Evolutionary conservation across 2,888 invertebrate genomes (phyloP).

Genomic region (Oxyteleia sp.): DNA sequence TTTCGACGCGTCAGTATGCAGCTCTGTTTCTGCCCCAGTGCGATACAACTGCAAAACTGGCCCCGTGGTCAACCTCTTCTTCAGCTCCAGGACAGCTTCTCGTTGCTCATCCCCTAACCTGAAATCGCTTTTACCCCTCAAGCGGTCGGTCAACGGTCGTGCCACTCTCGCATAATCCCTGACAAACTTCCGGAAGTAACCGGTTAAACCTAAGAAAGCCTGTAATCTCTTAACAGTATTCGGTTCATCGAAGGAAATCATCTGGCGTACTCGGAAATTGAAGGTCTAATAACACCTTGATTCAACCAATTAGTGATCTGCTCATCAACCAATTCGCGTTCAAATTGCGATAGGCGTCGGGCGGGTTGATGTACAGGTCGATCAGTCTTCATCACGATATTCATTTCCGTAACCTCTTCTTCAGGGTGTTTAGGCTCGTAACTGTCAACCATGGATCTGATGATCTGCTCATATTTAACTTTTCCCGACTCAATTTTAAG

Average conservation of each 20-base stretch:
- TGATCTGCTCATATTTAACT: neutral
- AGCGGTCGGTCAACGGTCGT: neutral
- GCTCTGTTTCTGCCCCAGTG: conserved; percentile 51
- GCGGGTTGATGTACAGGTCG: conserved; percentile 3
- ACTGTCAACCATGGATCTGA: conserved; percentile 8
- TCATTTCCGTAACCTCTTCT: neutral
- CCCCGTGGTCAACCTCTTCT: conserved; percentile 13
- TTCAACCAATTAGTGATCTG: conserved; percentile 2
- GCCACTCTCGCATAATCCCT: conserved; percentile 1
- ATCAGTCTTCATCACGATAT: conserved; percentile 10
- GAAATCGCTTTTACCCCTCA: neutral
- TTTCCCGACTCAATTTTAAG: neutral
- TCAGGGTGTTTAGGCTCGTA: neutral
- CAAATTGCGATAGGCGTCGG: neutral
- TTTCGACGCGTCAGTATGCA: neutral
- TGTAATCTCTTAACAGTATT: conserved; percentile 44
- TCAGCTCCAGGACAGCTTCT: conserved; percentile 21
- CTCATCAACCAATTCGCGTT: neutral
- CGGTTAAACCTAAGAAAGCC: conserved; percentile 67
- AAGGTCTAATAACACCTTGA: conserved; percentile 6
- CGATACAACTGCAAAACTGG: conserved; percentile 57
- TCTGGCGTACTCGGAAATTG: conserved; percentile 1
- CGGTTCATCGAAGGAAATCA: conserved; percentile 1
- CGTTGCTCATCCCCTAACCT: neutral
- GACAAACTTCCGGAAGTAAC: conserved; percentile 71